Evolutionary conservation across 2,888 invertebrate genomes (phyloP), one percentile per base, ranked within the genome.

Genomic region (Mantis religiosa): DNA sequence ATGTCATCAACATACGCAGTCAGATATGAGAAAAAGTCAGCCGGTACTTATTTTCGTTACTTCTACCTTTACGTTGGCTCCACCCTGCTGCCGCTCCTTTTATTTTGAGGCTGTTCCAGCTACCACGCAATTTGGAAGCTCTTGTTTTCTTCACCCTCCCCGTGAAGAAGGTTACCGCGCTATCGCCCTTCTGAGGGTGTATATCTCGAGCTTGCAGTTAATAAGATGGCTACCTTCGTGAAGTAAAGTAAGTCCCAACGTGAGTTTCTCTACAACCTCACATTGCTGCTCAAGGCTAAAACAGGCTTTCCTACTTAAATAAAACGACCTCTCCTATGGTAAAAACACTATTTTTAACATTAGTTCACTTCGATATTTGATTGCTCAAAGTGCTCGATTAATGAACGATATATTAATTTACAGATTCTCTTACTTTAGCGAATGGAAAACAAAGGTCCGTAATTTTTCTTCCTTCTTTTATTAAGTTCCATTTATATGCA

Each of bases 11-110:
- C 54, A 71, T 71, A 71, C 54, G 54, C 54, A 71, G 54, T 71
- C 28, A 71, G 54, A 71, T 85, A 54, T 41, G 34, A 87, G 84
- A 89, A 87, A 89, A 89, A 89, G 81, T 41, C 34, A 89, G 87
- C 20, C 54, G 41, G 84, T 71, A 41, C 89, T 27, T 54, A 83
- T 54, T 82, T 54, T 83, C 83, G 27, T 89, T 87, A 71, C 81
- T 71, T 71, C 54, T 71, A 71, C 54, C 54, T 71, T 34, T 25
- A 54, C 84, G 12, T 81, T 71, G 20, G 3, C 54, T 47, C 84
- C 47, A 82, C 84, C 84, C 88, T 85, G 20, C 9, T n/a, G 30
- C 20, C 54, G 54, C 20, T 71, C 54, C 54, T 71, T 71, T 71
- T 71, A 71, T 71, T 71, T 71, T 71, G 54, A 71, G 54, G 54